Base-by-base conservation (phyloP, 2,888 invertebrate species). In the Metallyticus violacea region DNA sequence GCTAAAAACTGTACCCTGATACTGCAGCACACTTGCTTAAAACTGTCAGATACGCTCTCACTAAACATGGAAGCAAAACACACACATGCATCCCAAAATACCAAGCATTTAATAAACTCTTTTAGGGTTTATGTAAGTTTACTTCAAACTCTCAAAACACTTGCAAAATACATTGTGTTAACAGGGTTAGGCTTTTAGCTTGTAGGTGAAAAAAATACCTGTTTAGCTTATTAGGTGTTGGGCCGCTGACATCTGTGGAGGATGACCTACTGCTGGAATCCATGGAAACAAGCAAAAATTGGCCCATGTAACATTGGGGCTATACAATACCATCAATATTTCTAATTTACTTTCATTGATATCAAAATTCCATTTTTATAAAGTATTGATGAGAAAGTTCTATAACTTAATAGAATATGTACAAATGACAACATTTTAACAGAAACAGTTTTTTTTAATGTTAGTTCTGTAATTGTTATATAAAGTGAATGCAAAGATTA, bases 191-290 rank as follows among this genome's bases (percentile, higher is more conserved):
- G 40, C 9, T 62, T 62, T 62, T 62, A 62, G 40, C 40, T 62
- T 62, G 40, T 62, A 62, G 40, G 40, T 62, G 22, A 62, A 62
- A 62, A 81, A 26, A 79, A 62, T 93, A 93, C 93, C 93, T 93
- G 92, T 92, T 92, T 88, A 93, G 91, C 90, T 92, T 93, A 91
- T 90, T 89, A 89, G 90, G 89, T 88, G 90, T 89, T 88, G 89
- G 90, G 88, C 89, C 89, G 88, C 87, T 89, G 89, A 89, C 89
- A 89, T 90, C 90, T 89, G 90, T 85, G 87, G 85, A 84, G 81
- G 85, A 82, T 81, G 88, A 86, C 89, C 89, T 89, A 89, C 88
- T 88, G 88, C 79, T 28, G 87, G 83, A 81, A 77, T 88, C 91
- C 92, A 91, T 91, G 91, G 91, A 92, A 92, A 92, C 90, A 91